phyloP scores from a whole-genome alignment of 2,888 invertebrate species.

The Heliconius erato region DNA sequence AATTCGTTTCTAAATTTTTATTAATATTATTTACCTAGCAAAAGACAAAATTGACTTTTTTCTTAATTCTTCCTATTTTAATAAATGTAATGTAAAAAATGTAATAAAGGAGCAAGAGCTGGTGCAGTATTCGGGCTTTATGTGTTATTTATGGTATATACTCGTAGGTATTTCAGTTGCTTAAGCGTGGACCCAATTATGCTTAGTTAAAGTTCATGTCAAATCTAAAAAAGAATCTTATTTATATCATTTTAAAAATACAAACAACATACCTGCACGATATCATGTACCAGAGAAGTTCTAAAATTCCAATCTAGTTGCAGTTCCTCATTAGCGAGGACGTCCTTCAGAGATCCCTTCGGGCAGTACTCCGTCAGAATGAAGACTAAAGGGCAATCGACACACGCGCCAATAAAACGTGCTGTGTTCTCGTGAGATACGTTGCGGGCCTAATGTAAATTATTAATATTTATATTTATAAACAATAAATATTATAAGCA shows the following conservation, averaged over 20 bases:
- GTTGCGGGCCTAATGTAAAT: slow-evolving; percentile 88
- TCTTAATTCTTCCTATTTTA: too few relatives aligned
- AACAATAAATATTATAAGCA: background rate
- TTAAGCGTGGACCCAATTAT: background rate
- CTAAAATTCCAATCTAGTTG: slow-evolving; percentile 96
- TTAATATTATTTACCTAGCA: too few relatives aligned
- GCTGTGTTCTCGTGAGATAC: slow-evolving; percentile 95
- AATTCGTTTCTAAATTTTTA: too few relatives aligned
- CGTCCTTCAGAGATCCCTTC: slow-evolving; percentile 94
- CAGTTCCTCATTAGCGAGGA: slow-evolving; percentile 93
- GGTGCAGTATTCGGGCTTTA: background rate
- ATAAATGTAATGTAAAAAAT: too few relatives aligned
- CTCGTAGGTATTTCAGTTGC: too few relatives aligned
- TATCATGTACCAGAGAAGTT: slow-evolving; percentile 95
- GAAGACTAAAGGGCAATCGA: slow-evolving; percentile 92
- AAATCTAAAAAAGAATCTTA: too few relatives aligned
- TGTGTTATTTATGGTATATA: too few relatives aligned
- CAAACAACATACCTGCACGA: slow-evolving; percentile 89
- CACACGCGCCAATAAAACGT: slow-evolving; percentile 94
- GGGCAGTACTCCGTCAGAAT: slow-evolving; percentile 95
- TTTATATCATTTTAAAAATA: background rate
- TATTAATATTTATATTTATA: background rate
- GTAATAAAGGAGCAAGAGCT: too few relatives aligned
- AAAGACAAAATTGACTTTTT: too few relatives aligned
- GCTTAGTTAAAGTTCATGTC: background rate